A percentile compares a stretch with the other conserved stretches of the same genome.
Conservation (phyloP, 2,113 vertebrate genomes). For the Tichodroma muraria region DNA sequence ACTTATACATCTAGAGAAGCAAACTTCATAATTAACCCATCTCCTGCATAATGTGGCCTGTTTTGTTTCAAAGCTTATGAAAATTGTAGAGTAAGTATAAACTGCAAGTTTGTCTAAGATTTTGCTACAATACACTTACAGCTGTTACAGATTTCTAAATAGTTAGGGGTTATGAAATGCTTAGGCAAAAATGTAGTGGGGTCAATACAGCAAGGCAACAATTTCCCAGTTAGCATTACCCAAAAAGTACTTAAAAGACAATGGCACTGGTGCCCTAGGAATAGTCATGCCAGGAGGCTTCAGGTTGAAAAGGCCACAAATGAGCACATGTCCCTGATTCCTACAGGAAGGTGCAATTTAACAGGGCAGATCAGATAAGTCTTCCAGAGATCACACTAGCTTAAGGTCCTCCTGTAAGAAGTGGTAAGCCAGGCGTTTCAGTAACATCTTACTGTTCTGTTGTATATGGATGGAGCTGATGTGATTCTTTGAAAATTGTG, state of each 20-base stretch:
- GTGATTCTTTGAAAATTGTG: background rate
- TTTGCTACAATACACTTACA: background rate
- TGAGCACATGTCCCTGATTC: background rate
- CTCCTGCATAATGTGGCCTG: background rate
- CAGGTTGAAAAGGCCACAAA: background rate
- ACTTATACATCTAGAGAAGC: background rate
- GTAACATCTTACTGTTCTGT: background rate
- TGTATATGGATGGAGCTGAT: background rate
- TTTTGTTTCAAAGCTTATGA: background rate
- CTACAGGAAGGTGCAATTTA: background rate
- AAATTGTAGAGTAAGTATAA: background rate
- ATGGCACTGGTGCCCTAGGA: background rate
- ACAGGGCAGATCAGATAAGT: background rate
- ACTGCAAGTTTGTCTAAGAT: background rate
- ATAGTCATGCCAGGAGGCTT: background rate
- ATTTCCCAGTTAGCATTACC: background rate
- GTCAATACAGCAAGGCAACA: background rate
- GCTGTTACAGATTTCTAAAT: background rate
- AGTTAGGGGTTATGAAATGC: background rate
- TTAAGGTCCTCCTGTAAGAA: background rate
- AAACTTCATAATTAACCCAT: background rate
- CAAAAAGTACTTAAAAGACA: background rate
- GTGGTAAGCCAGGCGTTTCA: background rate
- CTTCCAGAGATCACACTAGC: background rate
- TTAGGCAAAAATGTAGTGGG: background rate